Evolutionary conservation across 1,140 invertebrate genomes (phyloP), one percentile per base, ranked within the genome.

Genomic region (Cyclargus thomasi): DNA sequence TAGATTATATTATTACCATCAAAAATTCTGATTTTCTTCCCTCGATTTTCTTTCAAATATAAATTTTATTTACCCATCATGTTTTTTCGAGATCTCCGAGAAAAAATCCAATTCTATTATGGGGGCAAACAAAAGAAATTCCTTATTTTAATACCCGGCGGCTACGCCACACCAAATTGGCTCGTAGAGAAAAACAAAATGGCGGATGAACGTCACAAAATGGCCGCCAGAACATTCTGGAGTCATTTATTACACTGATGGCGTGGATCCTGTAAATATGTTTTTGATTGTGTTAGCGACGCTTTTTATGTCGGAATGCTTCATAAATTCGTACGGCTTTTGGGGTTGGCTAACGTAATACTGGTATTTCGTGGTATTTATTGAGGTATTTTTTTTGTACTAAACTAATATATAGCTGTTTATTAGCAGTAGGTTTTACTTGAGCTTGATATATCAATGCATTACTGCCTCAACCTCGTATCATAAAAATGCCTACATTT

Each of bases 231-330:
- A 22, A 29, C 5, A 63, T 22, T 29, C 22, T 29, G 23, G 11
- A 20, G 62, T 23, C 22, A 63, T 63, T 63, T 63, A 63, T 29
- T 35, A 36, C 23, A n/a, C 23, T 63, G 62, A 29, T 17, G 23
- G 20, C 62, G 20, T 23, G 62, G 62, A n/a, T 63, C 23, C 62
- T 22, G 62, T 63, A 63, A 63, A 63, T 63, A 63, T 8, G 35
- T 63, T 63, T 63, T 63, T 63, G 62, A 63, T 63, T 63, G 62
- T 22, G 62, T 63, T 63, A 63, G 62, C 23, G 3, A 17, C 62
- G 8, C 22, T 29, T 22, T 63, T 62, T 62, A 62, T 62, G 21
- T 62, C 21, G 11, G n/a, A 11, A n/a, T 23, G 62, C 62, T 63
- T 35, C 62, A 63, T 63, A 63, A 63, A 63, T 63, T 63, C 39